These are phyloP conservation scores for Oxyruncus cristatus DNA, from an alignment of 2,113 vertebrate genomes.

Conservation along the genomic window DNA sequence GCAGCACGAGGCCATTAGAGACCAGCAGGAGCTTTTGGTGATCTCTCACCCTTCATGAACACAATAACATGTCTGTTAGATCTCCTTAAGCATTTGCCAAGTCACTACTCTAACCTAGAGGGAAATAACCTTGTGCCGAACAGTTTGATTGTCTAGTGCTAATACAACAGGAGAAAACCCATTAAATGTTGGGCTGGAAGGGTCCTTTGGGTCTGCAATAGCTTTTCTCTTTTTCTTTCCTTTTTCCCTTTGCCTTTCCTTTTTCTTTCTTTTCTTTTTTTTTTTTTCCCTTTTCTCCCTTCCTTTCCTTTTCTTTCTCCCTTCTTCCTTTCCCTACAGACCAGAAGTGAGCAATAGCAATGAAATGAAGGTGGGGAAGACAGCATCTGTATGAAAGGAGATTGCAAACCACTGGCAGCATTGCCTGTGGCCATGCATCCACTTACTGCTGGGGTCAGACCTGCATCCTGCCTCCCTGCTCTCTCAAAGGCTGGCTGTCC, in stretches of 20 bases:
- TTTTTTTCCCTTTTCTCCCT: neutral
- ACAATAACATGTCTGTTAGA: constrained; percentile 61
- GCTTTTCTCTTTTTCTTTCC: neutral
- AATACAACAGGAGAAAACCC: constrained; percentile 39
- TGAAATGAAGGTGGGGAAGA: neutral
- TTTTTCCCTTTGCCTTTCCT: neutral
- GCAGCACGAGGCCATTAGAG: constrained; percentile 34
- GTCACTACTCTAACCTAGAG: neutral
- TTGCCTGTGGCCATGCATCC: neutral
- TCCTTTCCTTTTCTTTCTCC: neutral
- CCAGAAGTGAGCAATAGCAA: neutral
- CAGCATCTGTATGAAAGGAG: neutral
- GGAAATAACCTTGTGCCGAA: constrained; percentile 15
- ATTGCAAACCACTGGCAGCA: neutral
- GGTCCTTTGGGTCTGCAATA: neutral
- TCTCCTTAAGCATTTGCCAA: neutral
- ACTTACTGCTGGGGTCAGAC: neutral
- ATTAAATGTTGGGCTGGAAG: neutral
- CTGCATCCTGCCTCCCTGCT: neutral
- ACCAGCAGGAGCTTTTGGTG: neutral
- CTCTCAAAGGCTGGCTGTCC: neutral
- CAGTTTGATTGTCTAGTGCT: constrained; percentile 5
- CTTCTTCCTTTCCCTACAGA: neutral
- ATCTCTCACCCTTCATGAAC: constrained; percentile 37
- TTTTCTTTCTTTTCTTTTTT: neutral